Conservation (phyloP, 2,888 invertebrate species). For the Leptinotarsa rubiginosa region DNA sequence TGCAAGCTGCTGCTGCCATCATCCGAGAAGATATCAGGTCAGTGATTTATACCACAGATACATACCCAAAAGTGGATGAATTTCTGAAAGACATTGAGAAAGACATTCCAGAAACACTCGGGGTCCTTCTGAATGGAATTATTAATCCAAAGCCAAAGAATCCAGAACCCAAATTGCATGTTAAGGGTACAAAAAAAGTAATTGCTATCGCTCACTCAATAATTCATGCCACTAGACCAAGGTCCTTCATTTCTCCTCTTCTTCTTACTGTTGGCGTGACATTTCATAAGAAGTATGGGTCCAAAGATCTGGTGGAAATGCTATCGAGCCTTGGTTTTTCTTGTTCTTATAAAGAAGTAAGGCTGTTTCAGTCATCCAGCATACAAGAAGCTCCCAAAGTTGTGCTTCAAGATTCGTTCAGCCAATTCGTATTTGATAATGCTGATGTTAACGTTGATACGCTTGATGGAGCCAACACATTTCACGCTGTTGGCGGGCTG, state of each 20-base stretch:
- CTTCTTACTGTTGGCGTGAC: not conserved
- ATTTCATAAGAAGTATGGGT: slow-evolving; percentile 16
- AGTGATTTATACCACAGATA: no score
- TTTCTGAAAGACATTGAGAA: slow-evolving; percentile 24
- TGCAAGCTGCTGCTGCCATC: not conserved
- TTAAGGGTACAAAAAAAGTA: not conserved
- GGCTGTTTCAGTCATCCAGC: slow-evolving; percentile 25
- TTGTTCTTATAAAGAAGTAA: not conserved
- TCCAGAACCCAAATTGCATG: no score
- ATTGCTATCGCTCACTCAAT: slow-evolving; percentile 1
- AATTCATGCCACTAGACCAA: slow-evolving; percentile 7
- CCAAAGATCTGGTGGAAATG: not conserved
- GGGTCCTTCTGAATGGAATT: not conserved
- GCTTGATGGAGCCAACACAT: no score
- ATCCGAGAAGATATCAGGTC: no score
- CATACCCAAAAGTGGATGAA: not conserved
- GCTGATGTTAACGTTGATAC: no score
- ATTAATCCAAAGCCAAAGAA: not conserved
- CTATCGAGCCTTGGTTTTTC: slow-evolving; percentile 16
- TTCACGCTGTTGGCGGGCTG: no score
- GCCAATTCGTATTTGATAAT: not conserved
- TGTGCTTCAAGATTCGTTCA: not conserved
- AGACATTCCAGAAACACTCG: no score
- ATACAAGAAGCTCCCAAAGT: not conserved
- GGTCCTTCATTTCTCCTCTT: slow-evolving; percentile 6